phyloP scores from a whole-genome alignment of 2,888 invertebrate species.

The Eubasilissa splendida region DNA sequence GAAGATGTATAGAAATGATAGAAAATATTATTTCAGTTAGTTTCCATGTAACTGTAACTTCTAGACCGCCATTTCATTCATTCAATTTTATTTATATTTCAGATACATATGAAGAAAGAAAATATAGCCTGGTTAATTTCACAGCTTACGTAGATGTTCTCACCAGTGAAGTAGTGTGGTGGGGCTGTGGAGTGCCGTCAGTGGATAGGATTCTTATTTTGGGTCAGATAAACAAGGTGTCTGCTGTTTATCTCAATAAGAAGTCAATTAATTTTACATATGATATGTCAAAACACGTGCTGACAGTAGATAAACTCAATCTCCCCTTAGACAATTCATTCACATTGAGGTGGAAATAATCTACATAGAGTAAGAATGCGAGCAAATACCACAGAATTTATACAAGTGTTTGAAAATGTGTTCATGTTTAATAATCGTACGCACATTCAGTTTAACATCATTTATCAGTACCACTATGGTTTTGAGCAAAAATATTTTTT shows the following conservation, averaged over 20 bases:
- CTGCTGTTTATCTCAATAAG: constrained; percentile 60
- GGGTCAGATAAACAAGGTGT: constrained; percentile 46
- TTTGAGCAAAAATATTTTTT: background rate
- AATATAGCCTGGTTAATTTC: constrained; percentile 73
- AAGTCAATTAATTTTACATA: constrained; percentile 64
- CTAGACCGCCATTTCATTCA: no score
- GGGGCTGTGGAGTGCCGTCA: constrained; percentile 69
- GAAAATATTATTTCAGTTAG: no score
- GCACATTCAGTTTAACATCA: no score
- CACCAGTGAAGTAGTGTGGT: constrained; percentile 65
- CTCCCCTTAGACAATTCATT: constrained; percentile 66
- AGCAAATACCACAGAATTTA: constrained; percentile 17
- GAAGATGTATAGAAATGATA: no score
- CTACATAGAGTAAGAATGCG: constrained; percentile 47
- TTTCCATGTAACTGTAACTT: no score
- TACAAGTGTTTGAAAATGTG: constrained; percentile 7
- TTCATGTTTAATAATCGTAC: background rate
- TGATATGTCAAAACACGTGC: constrained; percentile 61
- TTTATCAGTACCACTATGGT: background rate
- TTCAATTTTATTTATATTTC: constrained; percentile 59
- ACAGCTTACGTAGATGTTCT: constrained; percentile 59
- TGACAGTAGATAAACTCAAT: constrained; percentile 64
- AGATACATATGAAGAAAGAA: constrained; percentile 76
- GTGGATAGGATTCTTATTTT: constrained; percentile 61
- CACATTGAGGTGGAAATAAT: constrained; percentile 64